Conservation (phyloP, 2,888 invertebrate genomes). For the Parascotia fuliginaria region DNA sequence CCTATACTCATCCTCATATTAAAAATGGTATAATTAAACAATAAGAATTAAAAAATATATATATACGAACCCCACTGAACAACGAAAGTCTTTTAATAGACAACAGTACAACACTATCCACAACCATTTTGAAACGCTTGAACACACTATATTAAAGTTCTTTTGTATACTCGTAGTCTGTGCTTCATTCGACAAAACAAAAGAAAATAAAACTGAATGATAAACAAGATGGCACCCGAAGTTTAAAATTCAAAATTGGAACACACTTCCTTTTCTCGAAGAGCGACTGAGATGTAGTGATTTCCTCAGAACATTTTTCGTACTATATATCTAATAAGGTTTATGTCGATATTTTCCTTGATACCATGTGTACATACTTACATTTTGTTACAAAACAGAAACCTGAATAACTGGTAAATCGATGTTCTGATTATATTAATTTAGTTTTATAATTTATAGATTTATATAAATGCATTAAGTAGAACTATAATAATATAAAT, state of each 20-base stretch:
- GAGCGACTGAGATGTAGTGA: conserved; percentile 33
- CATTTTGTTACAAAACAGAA: not conserved
- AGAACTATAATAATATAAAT: not conserved
- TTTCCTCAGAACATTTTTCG: conserved; percentile 23
- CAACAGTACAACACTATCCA: conserved; percentile 31
- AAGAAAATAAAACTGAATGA: not conserved
- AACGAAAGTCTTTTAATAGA: conserved; percentile 32
- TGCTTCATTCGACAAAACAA: not conserved
- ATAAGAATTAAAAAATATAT: not conserved
- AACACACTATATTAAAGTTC: conserved; percentile 2
- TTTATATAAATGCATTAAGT: not conserved
- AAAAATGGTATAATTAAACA: not conserved
- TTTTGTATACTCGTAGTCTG: too few relatives aligned
- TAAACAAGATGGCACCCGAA: not conserved
- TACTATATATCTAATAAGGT: conserved; percentile 31
- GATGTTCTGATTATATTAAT: not conserved
- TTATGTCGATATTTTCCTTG: conserved; percentile 33
- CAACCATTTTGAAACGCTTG: conserved; percentile 28
- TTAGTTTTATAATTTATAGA: not conserved
- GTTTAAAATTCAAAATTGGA: conserved; percentile 22
- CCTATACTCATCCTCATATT: too few relatives aligned
- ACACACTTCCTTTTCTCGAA: conserved; percentile 31
- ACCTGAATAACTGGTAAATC: not conserved
- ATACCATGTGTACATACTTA: not conserved
- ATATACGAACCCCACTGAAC: conserved; percentile 26